A percentile compares a stretch with the other conserved stretches of the same genome.
phyloP scores from a whole-genome alignment of 2,113 vertebrate genomes.

The Micronycteris hirsuta region DNA sequence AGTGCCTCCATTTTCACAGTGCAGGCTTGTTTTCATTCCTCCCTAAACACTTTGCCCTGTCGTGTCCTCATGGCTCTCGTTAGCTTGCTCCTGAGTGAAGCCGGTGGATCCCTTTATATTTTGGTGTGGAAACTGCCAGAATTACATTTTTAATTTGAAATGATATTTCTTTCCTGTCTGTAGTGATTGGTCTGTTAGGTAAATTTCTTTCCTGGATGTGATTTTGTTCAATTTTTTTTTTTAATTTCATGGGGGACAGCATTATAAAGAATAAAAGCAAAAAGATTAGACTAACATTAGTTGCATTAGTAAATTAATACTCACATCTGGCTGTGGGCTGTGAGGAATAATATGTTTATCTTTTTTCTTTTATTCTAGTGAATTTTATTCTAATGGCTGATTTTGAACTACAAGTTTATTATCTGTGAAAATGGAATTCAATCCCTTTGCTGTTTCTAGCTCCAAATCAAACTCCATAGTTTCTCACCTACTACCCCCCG shows the following conservation, averaged over 20 bases:
- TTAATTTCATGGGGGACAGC: background rate
- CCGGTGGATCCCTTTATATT: background rate
- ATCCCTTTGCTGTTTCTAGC: background rate
- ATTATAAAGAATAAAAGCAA: background rate
- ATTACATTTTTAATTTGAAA: background rate
- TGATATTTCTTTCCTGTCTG: conserved; percentile 21
- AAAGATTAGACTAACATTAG: background rate
- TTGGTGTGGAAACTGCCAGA: background rate
- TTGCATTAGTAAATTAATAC: background rate
- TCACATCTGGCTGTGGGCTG: background rate
- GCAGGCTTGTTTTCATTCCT: background rate
- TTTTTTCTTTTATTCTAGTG: background rate
- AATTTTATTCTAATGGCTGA: conserved; percentile 3
- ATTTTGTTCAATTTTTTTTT: conserved; percentile 1
- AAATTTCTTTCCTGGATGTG: conserved; percentile 2
- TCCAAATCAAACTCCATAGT: background rate
- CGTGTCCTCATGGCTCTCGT: background rate
- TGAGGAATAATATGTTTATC: background rate
- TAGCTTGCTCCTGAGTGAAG: background rate
- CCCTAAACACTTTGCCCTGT: background rate
- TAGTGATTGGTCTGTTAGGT: background rate
- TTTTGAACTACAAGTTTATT: conserved; percentile 21
- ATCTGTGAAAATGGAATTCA: background rate
- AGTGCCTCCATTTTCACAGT: background rate
- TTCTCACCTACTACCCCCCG: background rate